These are phyloP conservation scores for Muscina levida DNA, from an alignment of 2,888 invertebrate species.

Conservation along the genomic window DNA sequence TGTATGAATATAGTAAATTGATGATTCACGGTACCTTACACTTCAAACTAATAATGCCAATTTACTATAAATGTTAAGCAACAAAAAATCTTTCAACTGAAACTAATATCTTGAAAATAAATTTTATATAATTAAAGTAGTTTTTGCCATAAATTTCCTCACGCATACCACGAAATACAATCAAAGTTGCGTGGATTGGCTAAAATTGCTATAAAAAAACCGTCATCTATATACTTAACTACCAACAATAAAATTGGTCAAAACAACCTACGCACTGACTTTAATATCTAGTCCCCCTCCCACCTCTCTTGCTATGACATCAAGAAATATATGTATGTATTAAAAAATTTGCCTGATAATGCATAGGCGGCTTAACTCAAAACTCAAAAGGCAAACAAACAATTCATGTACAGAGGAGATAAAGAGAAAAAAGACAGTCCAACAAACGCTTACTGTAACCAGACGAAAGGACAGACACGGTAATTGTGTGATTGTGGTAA, in stretches of 20 bases:
- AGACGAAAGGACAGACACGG: too few relatives aligned
- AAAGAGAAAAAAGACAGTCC: background rate
- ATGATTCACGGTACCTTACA: too few relatives aligned
- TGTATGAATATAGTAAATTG: too few relatives aligned
- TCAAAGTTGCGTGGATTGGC: slow-evolving; percentile 56
- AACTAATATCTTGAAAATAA: slow-evolving; percentile 44
- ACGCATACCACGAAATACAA: slow-evolving; percentile 31
- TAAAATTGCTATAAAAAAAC: slow-evolving; percentile 36
- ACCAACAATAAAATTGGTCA: slow-evolving; percentile 44
- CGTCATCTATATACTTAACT: slow-evolving; percentile 1
- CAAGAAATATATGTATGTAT: slow-evolving; percentile 36
- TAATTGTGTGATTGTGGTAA: slow-evolving; percentile 41
- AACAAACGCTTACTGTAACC: background rate
- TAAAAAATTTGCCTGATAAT: slow-evolving; percentile 64
- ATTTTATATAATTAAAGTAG: slow-evolving; percentile 41
- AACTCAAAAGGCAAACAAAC: slow-evolving; percentile 10
- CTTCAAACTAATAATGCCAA: too few relatives aligned
- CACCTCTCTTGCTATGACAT: slow-evolving; percentile 14
- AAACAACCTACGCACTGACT: slow-evolving; percentile 55
- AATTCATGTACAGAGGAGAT: background rate
- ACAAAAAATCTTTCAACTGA: slow-evolving; percentile 49
- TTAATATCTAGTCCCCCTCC: background rate
- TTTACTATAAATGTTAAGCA: too few relatives aligned
- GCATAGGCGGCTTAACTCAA: slow-evolving; percentile 65
- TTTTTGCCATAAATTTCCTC: background rate